Conservation (phyloP, 2,113 vertebrate genomes). For the Epinephelus fuscoguttatus region DNA sequence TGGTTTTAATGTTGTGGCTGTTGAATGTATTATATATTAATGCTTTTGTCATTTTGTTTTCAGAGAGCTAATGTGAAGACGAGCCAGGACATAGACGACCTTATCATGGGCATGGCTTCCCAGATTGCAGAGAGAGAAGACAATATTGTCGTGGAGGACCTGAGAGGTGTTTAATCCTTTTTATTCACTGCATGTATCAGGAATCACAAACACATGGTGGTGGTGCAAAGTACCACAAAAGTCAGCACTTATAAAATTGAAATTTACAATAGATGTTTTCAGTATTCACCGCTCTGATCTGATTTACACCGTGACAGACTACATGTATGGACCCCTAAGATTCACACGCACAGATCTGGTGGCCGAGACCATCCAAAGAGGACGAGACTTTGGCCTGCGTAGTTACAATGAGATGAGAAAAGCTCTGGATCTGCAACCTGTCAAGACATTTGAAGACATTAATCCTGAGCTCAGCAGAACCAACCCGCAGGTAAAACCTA, state of each 20-base stretch:
- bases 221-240: neutral
- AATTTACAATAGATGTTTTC: neutral
- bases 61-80: constrained; percentile 83
- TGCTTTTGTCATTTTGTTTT: constrained; percentile 18
- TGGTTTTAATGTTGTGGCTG: too few species aligned
- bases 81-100: constrained; percentile 82
- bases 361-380: constrained; percentile 90
- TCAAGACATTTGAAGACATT: constrained; percentile 85
- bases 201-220: neutral
- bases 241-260: neutral
- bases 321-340: constrained; percentile 91
- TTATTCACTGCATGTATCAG: neutral
- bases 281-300: neutral
- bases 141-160: constrained; percentile 91
- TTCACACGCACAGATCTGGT: constrained; percentile 91
- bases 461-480: constrained; percentile 75
- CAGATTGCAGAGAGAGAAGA: constrained; percentile 94
- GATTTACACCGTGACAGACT: constrained; percentile 84
- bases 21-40: neutral
- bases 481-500: constrained; percentile 75
- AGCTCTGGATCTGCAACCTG: constrained; percentile 79
- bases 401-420: constrained; percentile 87
- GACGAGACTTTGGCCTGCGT: constrained; percentile 91
- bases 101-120: constrained; percentile 96
- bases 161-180: constrained; percentile 86